phyloP scores from a whole-genome alignment of 2,113 vertebrate species.

The Micronycteris hirsuta region DNA sequence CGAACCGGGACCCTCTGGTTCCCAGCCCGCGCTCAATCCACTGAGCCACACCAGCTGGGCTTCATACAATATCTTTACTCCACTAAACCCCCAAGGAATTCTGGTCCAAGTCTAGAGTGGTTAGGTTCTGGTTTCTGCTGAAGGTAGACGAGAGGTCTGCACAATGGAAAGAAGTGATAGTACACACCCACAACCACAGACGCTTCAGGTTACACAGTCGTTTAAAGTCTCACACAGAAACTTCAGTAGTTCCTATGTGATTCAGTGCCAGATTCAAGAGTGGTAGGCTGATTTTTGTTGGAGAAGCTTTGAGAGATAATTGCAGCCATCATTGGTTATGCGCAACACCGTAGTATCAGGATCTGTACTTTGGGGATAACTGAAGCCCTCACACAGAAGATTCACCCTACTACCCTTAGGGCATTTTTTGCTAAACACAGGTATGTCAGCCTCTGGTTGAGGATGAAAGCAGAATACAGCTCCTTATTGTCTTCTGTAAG shows the following conservation, averaged over 20 bases:
- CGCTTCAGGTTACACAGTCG: background rate
- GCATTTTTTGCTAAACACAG: background rate
- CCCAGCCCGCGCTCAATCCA: no score
- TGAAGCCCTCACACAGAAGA: background rate
- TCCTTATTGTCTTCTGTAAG: background rate
- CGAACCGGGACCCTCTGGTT: no score
- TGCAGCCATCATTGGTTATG: background rate
- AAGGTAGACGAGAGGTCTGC: background rate
- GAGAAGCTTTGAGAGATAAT: background rate
- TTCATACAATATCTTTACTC: background rate
- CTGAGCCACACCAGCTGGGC: no score
- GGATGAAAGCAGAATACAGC: background rate
- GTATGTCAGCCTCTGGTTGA: background rate
- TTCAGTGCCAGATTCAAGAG: constrained; percentile 9
- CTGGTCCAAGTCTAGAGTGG: background rate
- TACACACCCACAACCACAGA: background rate
- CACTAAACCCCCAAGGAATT: background rate
- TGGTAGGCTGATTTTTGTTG: background rate
- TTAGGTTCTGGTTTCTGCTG: background rate
- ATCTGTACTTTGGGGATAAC: background rate
- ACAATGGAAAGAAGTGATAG: background rate
- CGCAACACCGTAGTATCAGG: background rate
- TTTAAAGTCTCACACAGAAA: background rate
- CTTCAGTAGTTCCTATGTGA: background rate
- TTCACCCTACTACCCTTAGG: background rate